Evolutionary conservation across 2,113 vertebrate species (phyloP), one percentile per base, ranked within the genome.

Genomic region (Trachemys scripta): DNA sequence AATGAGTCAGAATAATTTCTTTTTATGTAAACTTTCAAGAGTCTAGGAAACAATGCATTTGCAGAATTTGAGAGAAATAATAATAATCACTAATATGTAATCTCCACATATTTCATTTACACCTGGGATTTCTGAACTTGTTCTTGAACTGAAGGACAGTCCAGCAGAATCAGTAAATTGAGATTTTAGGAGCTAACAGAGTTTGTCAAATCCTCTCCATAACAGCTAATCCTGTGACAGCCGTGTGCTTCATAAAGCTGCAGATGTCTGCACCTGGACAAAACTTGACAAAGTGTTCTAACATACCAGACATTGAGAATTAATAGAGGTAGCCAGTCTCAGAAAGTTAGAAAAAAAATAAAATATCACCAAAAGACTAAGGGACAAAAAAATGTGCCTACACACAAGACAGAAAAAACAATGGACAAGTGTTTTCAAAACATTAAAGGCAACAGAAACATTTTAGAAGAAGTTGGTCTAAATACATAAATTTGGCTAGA

Each of bases 401-500:
- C 82, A 96, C 82, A 87, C 2, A 94, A 82, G 59, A 82, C 31
- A 59, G n/a, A 5, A 83, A 82, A 91, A 83, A 49, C 84, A 47
- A 91, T 12, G 95, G 90, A 76, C 47, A 80, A 90, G 56, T 35
- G n/a, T 87, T 97, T 95, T 82, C 65, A 80, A 93, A 92, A 91
- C 76, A 96, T 89, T 89, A 24, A 89, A 83, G 7, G 16, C 86
- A 95, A 81, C 38, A 95, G 85, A 94, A 96, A 84, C n/a, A 92
- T 87, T 51, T 84, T 82, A 47, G 90, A 95, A 95, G 69, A 91
- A 86, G 90, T 65, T 54, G 84, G 80, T 93, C 96, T 92, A 95
- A 97, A 96, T 94, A 38, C 75, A 82, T 80, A 96, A 89, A 97
- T 97, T 94, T 96, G 81, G 89, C 94, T 94, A 85, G 92, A 65